Percentiles rank a stretch among this genome's conserved stretches.
Evolutionary conservation across 2,888 invertebrate species (phyloP).

Genomic region (Apomyelois bistriatella): DNA sequence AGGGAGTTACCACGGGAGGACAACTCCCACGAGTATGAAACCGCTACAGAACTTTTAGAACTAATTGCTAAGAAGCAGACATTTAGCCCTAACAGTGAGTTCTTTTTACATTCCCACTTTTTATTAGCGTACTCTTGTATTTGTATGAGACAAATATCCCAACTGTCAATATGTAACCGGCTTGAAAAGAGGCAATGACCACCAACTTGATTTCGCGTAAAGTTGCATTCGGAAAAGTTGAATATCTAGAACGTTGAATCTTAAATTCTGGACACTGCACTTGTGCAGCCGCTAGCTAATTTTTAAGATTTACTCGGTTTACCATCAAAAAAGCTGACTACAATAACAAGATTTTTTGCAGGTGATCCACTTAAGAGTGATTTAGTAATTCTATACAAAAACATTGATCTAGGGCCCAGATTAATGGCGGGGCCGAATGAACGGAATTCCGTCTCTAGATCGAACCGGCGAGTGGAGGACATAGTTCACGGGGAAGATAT

Average conservation of each 20-base stretch:
- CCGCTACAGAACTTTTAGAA: constrained; percentile 55
- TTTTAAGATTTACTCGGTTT: no score
- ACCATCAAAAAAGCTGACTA: no score
- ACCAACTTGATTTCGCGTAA: no score
- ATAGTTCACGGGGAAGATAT: constrained; percentile 55
- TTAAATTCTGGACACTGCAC: no score
- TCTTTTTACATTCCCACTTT: neutral
- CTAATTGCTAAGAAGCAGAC: constrained; percentile 48
- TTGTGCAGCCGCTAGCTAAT: no score
- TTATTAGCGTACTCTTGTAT: neutral
- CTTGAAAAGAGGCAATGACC: no score
- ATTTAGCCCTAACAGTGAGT: constrained; percentile 39
- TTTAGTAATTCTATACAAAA: constrained; percentile 63
- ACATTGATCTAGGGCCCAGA: constrained; percentile 56
- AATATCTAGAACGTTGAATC: no score
- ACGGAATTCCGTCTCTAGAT: constrained; percentile 20
- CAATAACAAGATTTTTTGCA: constrained; percentile 22
- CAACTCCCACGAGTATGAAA: constrained; percentile 39
- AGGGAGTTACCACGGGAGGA: constrained; percentile 20
- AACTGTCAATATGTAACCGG: no score
- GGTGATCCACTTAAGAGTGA: constrained; percentile 50
- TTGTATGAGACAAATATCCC: no score
- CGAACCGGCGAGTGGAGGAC: constrained; percentile 63
- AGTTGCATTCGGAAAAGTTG: no score
- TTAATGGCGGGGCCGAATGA: constrained; percentile 42